Evolutionary conservation across 2,113 vertebrate genomes (phyloP).

Genomic region (Odontophorus gujanensis): DNA sequence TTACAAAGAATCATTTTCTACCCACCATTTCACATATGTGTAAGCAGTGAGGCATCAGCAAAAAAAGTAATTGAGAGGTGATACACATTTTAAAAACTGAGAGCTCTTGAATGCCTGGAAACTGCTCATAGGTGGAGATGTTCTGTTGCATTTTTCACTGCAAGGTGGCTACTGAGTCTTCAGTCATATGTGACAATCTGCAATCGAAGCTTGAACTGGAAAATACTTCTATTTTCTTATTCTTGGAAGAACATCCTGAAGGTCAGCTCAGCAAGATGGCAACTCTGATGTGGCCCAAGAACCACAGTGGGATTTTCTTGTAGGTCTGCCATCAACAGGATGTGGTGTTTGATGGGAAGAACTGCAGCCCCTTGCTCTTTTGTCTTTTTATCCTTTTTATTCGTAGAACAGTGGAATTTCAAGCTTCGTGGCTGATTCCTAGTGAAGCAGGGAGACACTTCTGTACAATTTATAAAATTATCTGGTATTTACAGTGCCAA

Average conservation of each 20-base stretch:
- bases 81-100: not conserved
- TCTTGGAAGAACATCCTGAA: not conserved
- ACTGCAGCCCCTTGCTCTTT: not conserved
- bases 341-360: not conserved
- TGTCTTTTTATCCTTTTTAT: not conserved
- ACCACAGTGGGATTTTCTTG: not conserved
- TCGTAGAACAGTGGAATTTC: not conserved
- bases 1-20: slow-evolving; percentile 1
- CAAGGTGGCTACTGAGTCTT: not conserved
- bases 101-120: not conserved
- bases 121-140: not conserved
- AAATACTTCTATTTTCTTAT: not conserved
- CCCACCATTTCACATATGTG: slow-evolving; percentile 6
- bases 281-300: fast-evolving
- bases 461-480: not conserved
- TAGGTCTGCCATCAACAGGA: fast-evolving
- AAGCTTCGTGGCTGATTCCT: not conserved
- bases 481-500: too few relatives aligned
- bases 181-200: not conserved
- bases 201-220: not conserved
- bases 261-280: not conserved
- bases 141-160: not conserved
- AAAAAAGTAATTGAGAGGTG: not conserved
- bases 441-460: not conserved
- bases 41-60: not conserved